These are phyloP conservation scores for Microtus oregoni DNA, from an alignment of 2,113 vertebrate genomes.

Conservation along the genomic window DNA sequence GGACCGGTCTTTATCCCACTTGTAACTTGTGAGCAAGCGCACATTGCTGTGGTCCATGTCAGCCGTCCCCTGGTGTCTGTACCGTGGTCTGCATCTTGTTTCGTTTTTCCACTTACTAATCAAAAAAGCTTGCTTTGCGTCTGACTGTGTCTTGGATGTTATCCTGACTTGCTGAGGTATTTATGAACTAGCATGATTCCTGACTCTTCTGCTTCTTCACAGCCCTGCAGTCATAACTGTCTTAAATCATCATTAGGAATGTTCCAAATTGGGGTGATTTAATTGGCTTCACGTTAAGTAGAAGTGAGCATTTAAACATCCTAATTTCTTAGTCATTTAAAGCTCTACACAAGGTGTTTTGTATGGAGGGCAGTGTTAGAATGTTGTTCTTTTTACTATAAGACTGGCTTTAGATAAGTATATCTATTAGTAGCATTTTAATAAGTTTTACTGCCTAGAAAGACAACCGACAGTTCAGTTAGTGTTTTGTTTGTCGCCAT, in stretches of 20 bases:
- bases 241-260: slow-evolving; percentile 64
- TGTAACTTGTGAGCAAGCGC: slow-evolving; percentile 83
- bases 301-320: slow-evolving; percentile 70
- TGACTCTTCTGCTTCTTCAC: slow-evolving; percentile 77
- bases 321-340: slow-evolving; percentile 40
- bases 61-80: slow-evolving; percentile 80
- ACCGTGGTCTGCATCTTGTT: slow-evolving; percentile 74
- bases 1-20: slow-evolving; percentile 70
- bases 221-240: slow-evolving; percentile 58
- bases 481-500: slow-evolving; percentile 36
- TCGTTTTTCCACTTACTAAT: slow-evolving; percentile 81
- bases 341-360: slow-evolving; percentile 74
- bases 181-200: slow-evolving; percentile 81
- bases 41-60: slow-evolving; percentile 81
- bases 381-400: slow-evolving; percentile 44
- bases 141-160: slow-evolving; percentile 75
- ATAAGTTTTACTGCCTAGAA: slow-evolving; percentile 38
- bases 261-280: slow-evolving; percentile 42
- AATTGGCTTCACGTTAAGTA: slow-evolving; percentile 34
- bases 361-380: not conserved
- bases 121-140: slow-evolving; percentile 84
- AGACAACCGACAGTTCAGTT: not conserved
- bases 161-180: slow-evolving; percentile 74
- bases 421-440: slow-evolving; percentile 39
- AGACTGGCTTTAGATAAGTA: slow-evolving; percentile 34